A percentile compares a stretch with the other conserved stretches of the same genome.
Conservation (phyloP, 2,113 vertebrate species). For the Vicugna pacos region DNA sequence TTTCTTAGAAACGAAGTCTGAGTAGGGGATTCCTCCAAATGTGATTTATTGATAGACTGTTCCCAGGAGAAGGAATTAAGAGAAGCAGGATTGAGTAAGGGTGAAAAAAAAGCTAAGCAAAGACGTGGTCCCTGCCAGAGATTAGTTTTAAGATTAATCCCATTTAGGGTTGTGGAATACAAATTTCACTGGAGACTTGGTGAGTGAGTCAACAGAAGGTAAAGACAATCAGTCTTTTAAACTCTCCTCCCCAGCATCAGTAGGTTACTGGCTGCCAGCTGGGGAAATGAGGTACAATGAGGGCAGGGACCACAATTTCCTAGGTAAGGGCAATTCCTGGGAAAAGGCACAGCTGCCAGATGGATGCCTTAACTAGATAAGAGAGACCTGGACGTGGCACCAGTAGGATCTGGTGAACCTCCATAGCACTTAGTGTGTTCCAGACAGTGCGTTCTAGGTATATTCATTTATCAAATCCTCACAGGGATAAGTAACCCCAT, state of each 20-base stretch:
- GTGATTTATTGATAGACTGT: background rate
- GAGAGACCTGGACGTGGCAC: no score
- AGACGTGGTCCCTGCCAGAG: background rate
- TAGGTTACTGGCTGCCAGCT: background rate
- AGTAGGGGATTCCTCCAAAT: background rate
- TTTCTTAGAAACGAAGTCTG: background rate
- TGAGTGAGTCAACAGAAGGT: background rate
- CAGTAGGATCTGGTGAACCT: background rate
- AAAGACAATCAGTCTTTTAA: background rate
- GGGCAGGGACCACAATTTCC: background rate
- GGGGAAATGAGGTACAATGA: background rate
- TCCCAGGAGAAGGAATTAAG: background rate
- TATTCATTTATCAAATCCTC: background rate
- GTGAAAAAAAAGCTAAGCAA: background rate
- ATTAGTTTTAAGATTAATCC: background rate
- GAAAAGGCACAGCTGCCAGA: background rate
- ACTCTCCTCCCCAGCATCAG: rapidly evolving
- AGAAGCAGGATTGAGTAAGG: background rate
- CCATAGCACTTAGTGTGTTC: background rate
- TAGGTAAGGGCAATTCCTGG: background rate
- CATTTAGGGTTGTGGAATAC: background rate
- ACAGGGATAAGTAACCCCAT: background rate
- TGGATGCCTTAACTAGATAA: no score
- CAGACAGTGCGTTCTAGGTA: background rate
- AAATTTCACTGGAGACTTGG: background rate